Evolutionary conservation across 2,113 vertebrate genomes (phyloP).

Genomic region (Spheniscus mendiculus): DNA sequence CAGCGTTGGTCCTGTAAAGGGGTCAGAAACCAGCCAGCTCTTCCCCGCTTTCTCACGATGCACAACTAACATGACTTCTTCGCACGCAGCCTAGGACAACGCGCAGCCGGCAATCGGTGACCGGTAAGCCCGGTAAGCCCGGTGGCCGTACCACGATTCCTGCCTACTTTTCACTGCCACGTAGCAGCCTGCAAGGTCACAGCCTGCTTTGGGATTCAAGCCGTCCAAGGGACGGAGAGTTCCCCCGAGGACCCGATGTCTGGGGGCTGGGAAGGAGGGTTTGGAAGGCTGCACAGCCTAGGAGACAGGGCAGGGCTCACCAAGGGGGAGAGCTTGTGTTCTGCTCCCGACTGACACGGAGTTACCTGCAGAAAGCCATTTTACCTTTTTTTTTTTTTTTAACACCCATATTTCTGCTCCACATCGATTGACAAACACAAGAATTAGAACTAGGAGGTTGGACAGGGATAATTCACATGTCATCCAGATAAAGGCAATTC

Average conservation of each 20-base stretch:
- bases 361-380: neutral
- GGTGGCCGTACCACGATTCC: neutral
- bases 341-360: neutral
- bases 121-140: neutral
- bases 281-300: neutral
- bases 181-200: neutral
- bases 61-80: neutral
- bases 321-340: neutral
- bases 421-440: neutral
- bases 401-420: neutral
- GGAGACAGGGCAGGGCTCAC: neutral
- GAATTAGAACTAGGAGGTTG: neutral
- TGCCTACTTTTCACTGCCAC: neutral
- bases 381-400: neutral
- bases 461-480: neutral
- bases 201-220: neutral
- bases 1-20: rapidly evolving
- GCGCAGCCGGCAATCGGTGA: rapidly evolving
- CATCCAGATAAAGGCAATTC: neutral
- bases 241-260: rapidly evolving
- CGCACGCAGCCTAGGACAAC: rapidly evolving
- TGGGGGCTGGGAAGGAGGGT: neutral
- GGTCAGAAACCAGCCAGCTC: neutral
- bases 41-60: rapidly evolving
- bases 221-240: neutral